These are phyloP conservation scores for Siniperca chuatsi DNA, from an alignment of 2,113 vertebrate species.

Conservation along the genomic window DNA sequence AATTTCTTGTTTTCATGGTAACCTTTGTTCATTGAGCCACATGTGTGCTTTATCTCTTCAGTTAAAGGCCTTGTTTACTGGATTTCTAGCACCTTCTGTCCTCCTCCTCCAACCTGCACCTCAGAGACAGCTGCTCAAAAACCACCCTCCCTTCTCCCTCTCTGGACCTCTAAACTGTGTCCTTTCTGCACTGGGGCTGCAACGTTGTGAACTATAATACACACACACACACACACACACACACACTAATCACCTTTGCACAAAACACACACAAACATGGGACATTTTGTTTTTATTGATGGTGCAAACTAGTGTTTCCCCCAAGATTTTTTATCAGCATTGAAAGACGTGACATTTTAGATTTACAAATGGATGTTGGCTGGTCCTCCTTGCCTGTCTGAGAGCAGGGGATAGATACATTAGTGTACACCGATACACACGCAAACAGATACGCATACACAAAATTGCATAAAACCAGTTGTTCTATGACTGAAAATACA, in stretches of 20 bases:
- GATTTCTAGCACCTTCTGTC: conserved; percentile 47
- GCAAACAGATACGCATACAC: conserved; percentile 1
- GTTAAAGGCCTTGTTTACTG: conserved; percentile 73
- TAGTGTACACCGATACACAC: conserved; percentile 33
- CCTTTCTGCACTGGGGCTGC: conserved; percentile 59
- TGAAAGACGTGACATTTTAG: conserved; percentile 43
- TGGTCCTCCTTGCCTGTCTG: conserved; percentile 7
- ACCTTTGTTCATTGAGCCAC: conserved; percentile 65
- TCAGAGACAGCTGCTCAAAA: conserved; percentile 65
- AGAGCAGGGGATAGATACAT: conserved; percentile 35
- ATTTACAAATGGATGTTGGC: conserved; percentile 19
- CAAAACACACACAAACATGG: conserved; percentile 30
- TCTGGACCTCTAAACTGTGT: conserved; percentile 81
- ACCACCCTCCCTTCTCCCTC: conserved; percentile 27
- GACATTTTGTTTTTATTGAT: conserved; percentile 34
- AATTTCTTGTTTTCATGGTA: conserved; percentile 45
- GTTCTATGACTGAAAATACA: conserved; percentile 7
- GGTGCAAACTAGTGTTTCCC: conserved; percentile 47
- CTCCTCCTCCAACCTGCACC: conserved; percentile 53
- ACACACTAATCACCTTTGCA: conserved; percentile 55
- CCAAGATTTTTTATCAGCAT: neutral
- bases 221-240: conserved; percentile 42
- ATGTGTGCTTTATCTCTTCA: conserved; percentile 74
- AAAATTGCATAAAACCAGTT: conserved; percentile 11
- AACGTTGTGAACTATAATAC: conserved; percentile 47